These are phyloP conservation scores for Halcyon malimbica DNA, from an alignment of 2,113 vertebrate species.

Conservation along the genomic window DNA sequence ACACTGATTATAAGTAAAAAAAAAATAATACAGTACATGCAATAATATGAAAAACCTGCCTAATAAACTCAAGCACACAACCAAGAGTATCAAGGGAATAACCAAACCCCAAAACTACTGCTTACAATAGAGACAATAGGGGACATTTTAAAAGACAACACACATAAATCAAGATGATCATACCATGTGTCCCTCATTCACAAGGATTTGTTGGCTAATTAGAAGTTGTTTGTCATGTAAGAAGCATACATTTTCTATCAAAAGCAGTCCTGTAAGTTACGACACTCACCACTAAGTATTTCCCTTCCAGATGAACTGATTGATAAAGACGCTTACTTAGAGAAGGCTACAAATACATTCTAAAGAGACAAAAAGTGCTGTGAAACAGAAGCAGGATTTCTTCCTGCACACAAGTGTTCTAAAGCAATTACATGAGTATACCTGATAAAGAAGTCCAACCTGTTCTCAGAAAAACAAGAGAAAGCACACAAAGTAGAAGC, in stretches of 20 bases:
- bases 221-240: neutral
- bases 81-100: neutral
- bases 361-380: neutral
- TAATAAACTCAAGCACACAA: slow-evolving; percentile 10
- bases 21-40: slow-evolving; percentile 38
- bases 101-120: neutral
- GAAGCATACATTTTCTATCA: neutral
- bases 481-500: neutral
- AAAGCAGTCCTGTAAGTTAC: neutral
- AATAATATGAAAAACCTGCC: slow-evolving; percentile 15
- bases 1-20: slow-evolving; percentile 9
- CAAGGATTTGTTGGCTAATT: neutral
- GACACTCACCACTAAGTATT: neutral
- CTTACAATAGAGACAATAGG: neutral
- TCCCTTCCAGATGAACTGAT: neutral
- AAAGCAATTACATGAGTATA: neutral
- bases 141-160: neutral
- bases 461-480: neutral
- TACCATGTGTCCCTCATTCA: neutral
- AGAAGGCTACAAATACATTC: neutral
- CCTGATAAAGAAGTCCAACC: neutral
- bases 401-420: neutral
- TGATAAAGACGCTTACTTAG: neutral
- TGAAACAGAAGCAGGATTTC: slow-evolving; percentile 5
- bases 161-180: neutral